Base-by-base conservation (phyloP, 2,888 invertebrate species). In the Synanthedon vespiformis region DNA sequence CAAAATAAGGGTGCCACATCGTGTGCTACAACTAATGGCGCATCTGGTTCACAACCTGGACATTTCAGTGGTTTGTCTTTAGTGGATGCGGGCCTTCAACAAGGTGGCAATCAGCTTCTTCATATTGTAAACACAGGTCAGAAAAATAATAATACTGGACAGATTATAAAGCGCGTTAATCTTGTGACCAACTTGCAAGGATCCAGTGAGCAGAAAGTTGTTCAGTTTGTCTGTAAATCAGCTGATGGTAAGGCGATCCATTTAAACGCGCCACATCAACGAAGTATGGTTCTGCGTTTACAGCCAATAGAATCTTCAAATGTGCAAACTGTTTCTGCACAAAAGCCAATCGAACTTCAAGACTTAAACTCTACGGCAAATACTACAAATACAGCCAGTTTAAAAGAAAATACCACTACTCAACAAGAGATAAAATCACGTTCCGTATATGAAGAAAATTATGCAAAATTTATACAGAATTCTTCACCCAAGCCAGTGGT, bases 151-250 rank as follows among this genome's bases (percentile, higher is more conserved):
- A 77, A 69, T 52, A 61, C 80, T 2, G 76, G 79, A 2, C 88
- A 88, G 55, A 60, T 89, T 11, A 59, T 89, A 5, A 88, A 88
- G 67, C 71, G 87, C 58, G 88, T 89, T 0, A 89, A 89, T 60
- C 72, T 89, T 40, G 61, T 88, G 22, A 88, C 88, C 0, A 88
- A 88, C 65, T 65, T 88, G 2, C 88, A 88, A 72, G 87, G 86
- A 18, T 69, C 77, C 4, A 86, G 78, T 58, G 88, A 88, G 56
- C 88, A 88, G 59, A 88, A 88, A 67, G 87, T 88, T 84, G 86
- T 91, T 27, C 90, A 91, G 62, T 90, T 91, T 65, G 89, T 91
- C 49, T 91, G 91, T 64, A 91, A 91, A 73, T 89, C 91, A 44
- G 80, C 89, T 14, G 90, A 89, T 61, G 89, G 89, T 10, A 90